Evolutionary conservation across 2,888 invertebrate genomes (phyloP).

Genomic region (Coremacera marginata): DNA sequence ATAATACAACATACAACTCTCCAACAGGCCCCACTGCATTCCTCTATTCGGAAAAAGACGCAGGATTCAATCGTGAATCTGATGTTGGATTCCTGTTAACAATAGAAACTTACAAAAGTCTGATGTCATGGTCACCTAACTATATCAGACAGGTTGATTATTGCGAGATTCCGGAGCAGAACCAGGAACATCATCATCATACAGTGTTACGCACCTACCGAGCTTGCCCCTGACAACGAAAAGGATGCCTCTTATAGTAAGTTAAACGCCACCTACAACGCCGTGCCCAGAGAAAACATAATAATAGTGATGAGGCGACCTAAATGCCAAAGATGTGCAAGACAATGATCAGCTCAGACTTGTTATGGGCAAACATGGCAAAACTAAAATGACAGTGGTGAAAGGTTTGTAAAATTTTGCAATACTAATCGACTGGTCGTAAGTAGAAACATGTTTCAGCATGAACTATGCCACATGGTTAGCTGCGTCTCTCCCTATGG

Average conservation of each 20-base stretch:
- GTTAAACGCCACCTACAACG: no score
- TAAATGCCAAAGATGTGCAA: neutral
- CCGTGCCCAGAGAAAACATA: neutral
- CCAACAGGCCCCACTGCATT: neutral
- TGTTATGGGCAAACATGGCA: neutral
- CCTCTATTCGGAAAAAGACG: neutral
- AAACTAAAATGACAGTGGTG: no score
- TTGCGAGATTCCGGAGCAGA: neutral
- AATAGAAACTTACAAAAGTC: neutral
- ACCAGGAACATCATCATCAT: no score
- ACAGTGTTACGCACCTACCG: no score
- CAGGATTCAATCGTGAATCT: neutral
- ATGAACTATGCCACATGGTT: neutral
- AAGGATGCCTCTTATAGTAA: no score
- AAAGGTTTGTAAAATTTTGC: no score
- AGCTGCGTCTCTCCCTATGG: no score
- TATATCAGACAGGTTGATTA: neutral
- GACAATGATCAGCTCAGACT: neutral
- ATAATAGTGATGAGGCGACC: neutral
- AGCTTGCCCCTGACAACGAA: no score
- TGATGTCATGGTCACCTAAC: no score
- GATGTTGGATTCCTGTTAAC: neutral
- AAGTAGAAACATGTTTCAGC: neutral
- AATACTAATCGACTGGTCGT: no score
- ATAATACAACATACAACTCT: no score